Conservation (phyloP, 2,797 vertebrate species). For the Orientallactaga sibirica region DNA sequence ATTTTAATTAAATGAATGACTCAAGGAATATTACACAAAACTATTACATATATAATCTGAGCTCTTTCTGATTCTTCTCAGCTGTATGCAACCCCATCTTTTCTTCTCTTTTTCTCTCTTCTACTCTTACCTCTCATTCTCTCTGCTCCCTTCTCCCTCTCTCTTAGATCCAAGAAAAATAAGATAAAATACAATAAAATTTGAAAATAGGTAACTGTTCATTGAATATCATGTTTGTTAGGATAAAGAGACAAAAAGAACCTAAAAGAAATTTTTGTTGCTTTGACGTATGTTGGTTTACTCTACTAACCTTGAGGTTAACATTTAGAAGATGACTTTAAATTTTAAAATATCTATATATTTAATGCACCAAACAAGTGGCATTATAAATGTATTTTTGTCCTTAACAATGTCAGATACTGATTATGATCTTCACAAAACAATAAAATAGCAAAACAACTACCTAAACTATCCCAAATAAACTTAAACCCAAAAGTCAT, state of each 20-base stretch:
- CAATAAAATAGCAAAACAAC: neutral
- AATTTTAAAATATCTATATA: conserved; percentile 21
- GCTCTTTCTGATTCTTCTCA: too few species aligned
- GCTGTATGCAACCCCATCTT: too few species aligned
- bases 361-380: neutral
- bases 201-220: neutral
- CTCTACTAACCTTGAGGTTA: neutral
- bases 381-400: neutral
- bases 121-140: too few species aligned
- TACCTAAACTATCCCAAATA: neutral
- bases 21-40: neutral
- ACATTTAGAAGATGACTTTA: conserved; percentile 25
- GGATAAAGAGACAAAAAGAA: neutral
- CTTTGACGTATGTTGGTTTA: neutral
- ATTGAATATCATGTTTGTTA: neutral
- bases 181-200: neutral
- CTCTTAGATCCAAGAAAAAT: too few species aligned
- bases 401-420: neutral
- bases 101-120: too few species aligned
- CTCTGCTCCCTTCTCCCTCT: too few species aligned
- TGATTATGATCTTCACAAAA: neutral
- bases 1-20: conserved; percentile 19
- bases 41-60: too few species aligned
- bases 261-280: neutral
- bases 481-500: neutral